phyloP scores from a whole-genome alignment of 2,888 invertebrate genomes.

The Ennomos fuscantarius region DNA sequence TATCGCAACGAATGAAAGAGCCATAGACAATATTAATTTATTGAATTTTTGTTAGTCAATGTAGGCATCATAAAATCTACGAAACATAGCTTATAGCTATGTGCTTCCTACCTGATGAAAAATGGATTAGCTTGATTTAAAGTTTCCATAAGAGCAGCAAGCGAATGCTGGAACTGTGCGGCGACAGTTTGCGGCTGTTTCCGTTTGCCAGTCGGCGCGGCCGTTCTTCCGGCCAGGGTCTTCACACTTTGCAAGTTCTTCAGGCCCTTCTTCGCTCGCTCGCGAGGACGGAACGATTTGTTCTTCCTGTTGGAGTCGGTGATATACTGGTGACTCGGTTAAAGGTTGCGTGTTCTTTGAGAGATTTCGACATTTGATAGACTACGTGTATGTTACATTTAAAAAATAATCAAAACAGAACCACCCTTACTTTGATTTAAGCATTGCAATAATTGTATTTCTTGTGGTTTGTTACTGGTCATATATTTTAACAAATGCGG shows the following conservation, averaged over 20 bases:
- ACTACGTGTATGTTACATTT: too few relatives aligned
- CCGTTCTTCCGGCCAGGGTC: conserved; percentile 92
- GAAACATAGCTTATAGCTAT: neutral
- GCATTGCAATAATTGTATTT: too few relatives aligned
- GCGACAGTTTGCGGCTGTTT: conserved; percentile 97
- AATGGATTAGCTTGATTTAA: conserved; percentile 90
- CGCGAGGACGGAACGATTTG: conserved; percentile 95
- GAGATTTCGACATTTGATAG: conserved; percentile 19
- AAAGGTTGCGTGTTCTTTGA: conserved; percentile 32
- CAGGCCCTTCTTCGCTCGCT: conserved; percentile 93
- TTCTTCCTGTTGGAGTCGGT: conserved; percentile 89
- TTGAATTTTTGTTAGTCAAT: too few relatives aligned
- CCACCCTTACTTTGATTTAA: too few relatives aligned
- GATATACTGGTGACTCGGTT: conserved; percentile 7
- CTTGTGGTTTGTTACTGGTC: neutral
- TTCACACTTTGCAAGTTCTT: conserved; percentile 97
- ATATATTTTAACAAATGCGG: neutral
- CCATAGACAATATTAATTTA: too few relatives aligned
- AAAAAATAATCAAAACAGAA: neutral
- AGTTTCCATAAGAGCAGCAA: conserved; percentile 96
- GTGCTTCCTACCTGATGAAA: conserved; percentile 79
- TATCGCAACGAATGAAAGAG: too few relatives aligned
- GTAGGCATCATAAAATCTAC: neutral
- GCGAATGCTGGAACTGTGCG: conserved; percentile 97
- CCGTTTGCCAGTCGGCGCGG: conserved; percentile 87